Base-by-base conservation (phyloP, 2,113 vertebrate genomes). In the Oxyura jamaicensis region DNA sequence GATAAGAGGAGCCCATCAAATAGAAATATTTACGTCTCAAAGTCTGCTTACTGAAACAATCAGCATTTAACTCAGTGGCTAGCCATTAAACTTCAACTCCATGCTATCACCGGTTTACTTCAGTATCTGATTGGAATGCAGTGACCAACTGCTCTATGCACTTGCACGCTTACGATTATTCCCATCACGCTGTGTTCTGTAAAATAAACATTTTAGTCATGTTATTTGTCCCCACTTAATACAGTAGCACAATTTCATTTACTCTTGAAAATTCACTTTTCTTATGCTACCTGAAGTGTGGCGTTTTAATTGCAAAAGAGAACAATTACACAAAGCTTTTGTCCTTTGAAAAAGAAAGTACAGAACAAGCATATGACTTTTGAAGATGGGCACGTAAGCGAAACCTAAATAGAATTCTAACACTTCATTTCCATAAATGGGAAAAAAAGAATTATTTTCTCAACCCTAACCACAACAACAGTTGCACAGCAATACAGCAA, bases 401-500 rank as follows among this genome's bases (percentile, higher is more conserved):
- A 35, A 94, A 59, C 20, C 22, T 26, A 20, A 4, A 13, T 7
- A 29, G 7, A 33, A 55, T 46, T 8, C 44, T 88, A 67, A 53
- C 69, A 74, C 21, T 81, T 31, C 13, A n/a, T 20, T 91, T 72
- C 72, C 39, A 76, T 39, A 76, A 56, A 22, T 3, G 29, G 36
- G 50, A 26, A 52, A 26, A 52, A 33, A 71, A 62, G 2, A 2
- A 41, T 48, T 11, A 21, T 48, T 48, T 88, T 33, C 50, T 46
- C 42, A 56, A 3, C 35, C 60, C 48, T 44, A 72, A 71, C 13
- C 58, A 65, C 29, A 88, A 59, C 25, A 56, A 52, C 36, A 72
- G 42, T 10, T 10, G 74, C 0, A 2, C 0, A 4, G 42, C 35
- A 33, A 7, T 1, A 39, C 7, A 78, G 52, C 48, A 91, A 65